A percentile compares a stretch with the other conserved stretches of the same genome.
phyloP scores from a whole-genome alignment of 2,113 vertebrate species.

The Microtus oregoni region DNA sequence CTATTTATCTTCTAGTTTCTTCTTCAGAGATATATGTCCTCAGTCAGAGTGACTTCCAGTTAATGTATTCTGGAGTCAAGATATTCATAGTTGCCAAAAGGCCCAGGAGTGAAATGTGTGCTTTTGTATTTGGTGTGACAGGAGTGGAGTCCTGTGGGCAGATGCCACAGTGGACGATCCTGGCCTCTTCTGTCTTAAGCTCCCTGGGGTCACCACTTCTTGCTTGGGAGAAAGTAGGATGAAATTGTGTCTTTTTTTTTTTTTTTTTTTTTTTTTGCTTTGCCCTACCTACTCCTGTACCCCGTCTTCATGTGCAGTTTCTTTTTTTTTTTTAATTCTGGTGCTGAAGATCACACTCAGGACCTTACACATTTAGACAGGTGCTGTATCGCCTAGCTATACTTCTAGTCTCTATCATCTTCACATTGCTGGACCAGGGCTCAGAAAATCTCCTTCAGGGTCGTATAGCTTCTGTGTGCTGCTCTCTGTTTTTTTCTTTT shows the following conservation, averaged over 20 bases:
- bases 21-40: conserved; percentile 9
- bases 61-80: neutral
- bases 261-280: neutral
- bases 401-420: neutral
- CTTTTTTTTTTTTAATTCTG: neutral
- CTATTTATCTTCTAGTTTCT: neutral
- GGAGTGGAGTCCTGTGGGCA: neutral
- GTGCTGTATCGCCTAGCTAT: neutral
- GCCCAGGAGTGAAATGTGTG: neutral
- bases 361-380: neutral
- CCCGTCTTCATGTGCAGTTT: neutral
- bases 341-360: neutral
- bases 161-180: accelerated
- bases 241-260: neutral
- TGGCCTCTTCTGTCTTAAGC: neutral
- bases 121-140: neutral
- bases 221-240: neutral
- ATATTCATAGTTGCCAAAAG: neutral
- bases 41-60: neutral
- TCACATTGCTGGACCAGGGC: neutral
- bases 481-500: neutral
- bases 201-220: neutral
- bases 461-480: accelerated
- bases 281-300: neutral
- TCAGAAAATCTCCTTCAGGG: neutral